Evolutionary conservation across 2,113 vertebrate genomes (phyloP), one percentile per base, ranked within the genome.

Genomic region (Pseudolaguvia tuberculata): DNA sequence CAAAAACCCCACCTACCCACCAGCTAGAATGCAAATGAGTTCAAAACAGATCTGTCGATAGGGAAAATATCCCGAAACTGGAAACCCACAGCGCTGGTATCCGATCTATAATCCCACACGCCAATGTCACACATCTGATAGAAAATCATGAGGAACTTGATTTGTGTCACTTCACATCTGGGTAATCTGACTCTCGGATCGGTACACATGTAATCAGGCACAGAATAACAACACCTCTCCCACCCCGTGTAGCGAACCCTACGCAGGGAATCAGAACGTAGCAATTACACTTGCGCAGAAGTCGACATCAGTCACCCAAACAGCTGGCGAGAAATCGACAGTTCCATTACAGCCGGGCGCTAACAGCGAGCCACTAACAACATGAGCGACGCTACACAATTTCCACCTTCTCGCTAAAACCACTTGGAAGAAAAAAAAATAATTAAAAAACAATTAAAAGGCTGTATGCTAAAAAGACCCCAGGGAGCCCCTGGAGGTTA

Each of bases 281-380:
- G 56, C 73, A 56, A 65, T 75, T 75, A 75, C 59, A n/a, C 5
- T 47, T 14, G 21, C 31, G 10, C n/a, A 18, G 20, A 35, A 66
- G 73, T 75, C 73, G 3, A 67, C 66, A 75, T 56, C 53, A 51
- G 29, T 75, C 63, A 20, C 23, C 35, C 62, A 67, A 50, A 13
- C 61, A 29, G 62, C 39, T 4, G n/a, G 50, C 11, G 51, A 18
- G 62, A 56, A 66, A 66, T 56, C 73, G 52, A 57, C 72, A 63
- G 39, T 53, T 35, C 53, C 59, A 65, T 74, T 65, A 55, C 29
- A 55, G 59, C n/a, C 4, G 1, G 15, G 25, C 45, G 13, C 47
- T 23, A 73, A 63, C 27, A 53, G 29, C 8, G 59, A 20, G 29
- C 27, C 29, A 1, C 58, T 63, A 63, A 42, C 23, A 11, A 27